Base-by-base conservation (phyloP, 2,888 invertebrate species). In the Drosophila meridionalis region DNA sequence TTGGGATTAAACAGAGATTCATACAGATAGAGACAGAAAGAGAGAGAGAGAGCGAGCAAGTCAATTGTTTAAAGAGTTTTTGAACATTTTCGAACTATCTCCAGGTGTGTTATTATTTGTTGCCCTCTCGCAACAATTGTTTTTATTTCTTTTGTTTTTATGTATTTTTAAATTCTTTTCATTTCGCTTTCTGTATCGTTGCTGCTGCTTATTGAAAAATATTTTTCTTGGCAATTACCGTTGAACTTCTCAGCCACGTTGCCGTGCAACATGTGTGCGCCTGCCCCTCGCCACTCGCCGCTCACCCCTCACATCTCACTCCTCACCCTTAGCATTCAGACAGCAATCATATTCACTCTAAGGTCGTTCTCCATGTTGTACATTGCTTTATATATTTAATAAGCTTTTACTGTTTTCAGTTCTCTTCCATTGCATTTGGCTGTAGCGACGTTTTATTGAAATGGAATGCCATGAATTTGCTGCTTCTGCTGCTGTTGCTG, bases 171-270 rank as follows among this genome's bases (percentile, higher is more conserved):
- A 76, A 76, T 84, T 80, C 78, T 69, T 83, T 80, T 82, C 70
- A 76, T 76, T 80, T 73, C 65, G 58, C 64, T 76, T 78, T 77
- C 52, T 69, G 59, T 58, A 77, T 52, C 52, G 52, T 7, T 52
- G 52, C 52, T 20, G 52, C 48, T 50, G 65, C 69, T 81, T 83
- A 76, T 83, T 80, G 78, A 62, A 74, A 71, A 76, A 69, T 78
- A 78, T 80, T 86, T 76, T 80, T 73, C 83, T 82, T 83, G 82
- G 82, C 80, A 76, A 87, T 82, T 88, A 78, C 74, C 56, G 62
- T 57, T 68, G 69, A 82, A 82, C 82, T 81, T 85, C 59, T 55
- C 45, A 53, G 53, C 59, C 34, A 72, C 40, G 72, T 66, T 66
- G 66, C 52, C 76, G 55, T 75, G 84, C 82, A 72, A 74, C 74